Percentiles rank a stretch among this genome's conserved stretches.
phyloP scores from a whole-genome alignment of 37 sponge, comb jelly and placozoan species.

The Aphrocallistes beatrix region DNA sequence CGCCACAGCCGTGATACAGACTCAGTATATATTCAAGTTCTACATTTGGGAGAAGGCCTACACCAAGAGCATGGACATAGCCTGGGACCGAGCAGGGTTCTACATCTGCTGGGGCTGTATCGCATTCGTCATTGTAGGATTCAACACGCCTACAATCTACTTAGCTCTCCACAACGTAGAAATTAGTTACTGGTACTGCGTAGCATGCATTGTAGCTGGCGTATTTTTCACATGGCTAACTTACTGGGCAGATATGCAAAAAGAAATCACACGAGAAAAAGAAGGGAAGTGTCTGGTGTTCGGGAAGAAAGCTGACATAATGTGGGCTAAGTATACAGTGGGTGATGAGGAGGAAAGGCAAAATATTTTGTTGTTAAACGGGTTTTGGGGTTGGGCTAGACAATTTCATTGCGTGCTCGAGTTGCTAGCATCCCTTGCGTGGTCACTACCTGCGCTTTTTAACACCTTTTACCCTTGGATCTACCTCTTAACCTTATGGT shows the following conservation, averaged over 20 bases:
- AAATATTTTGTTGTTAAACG: constrained; percentile 10
- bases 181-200: not conserved
- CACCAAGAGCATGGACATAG: constrained; percentile 25
- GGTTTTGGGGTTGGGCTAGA: constrained; percentile 29
- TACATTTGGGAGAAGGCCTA: constrained; percentile 26
- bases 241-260: constrained; percentile 30
- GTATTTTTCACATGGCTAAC: constrained; percentile 18
- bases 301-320: constrained; percentile 27
- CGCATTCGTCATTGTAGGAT: constrained; percentile 17
- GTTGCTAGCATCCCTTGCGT: constrained; percentile 20
- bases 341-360: not conserved
- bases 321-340: constrained; percentile 24
- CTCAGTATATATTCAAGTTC: constrained; percentile 25
- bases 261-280: constrained; percentile 14
- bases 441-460: constrained; percentile 27
- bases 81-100: constrained; percentile 27
- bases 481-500: constrained; percentile 17
- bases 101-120: constrained; percentile 40
- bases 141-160: constrained; percentile 16
- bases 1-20: constrained; percentile 8
- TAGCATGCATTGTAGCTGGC: not conserved
- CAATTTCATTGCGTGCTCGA: constrained; percentile 31
- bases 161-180: constrained; percentile 11
- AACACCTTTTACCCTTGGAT: constrained; percentile 14
- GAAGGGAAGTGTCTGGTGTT: constrained; percentile 31